Evolutionary conservation across 2,113 vertebrate genomes (phyloP), one percentile per base, ranked within the genome.

Genomic region (Varanus komodoensis): DNA sequence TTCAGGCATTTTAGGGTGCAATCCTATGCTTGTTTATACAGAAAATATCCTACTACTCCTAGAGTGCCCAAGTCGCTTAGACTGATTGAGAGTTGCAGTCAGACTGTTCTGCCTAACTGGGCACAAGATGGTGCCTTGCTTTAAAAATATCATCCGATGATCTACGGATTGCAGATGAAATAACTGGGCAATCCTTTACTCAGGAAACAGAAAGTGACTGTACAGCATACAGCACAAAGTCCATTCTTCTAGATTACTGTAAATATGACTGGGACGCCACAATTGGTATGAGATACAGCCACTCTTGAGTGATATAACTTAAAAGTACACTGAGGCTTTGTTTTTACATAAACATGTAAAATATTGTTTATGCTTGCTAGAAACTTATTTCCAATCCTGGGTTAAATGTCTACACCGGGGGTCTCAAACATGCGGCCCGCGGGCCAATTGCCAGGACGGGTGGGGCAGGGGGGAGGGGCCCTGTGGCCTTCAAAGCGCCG

Each of bases 71-170:
- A 61, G 14, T 15, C 14, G 15, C 15, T 5, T 64, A 64, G 17
- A 64, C 61, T 64, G 61, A 19, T 15, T 19, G 61, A 19, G 61
- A 64, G 61, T 64, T 64, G 19, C 21, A 64, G 61, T 44, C 38
- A 44, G 61, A 64, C 61, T 64, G 17, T 64, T 64, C 61, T 64
- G 61, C 4, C 61, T 64, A 64, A 64, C 17, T 19, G 21, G 3
- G 61, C 1, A 64, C 21, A 19, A 19, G 61, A 64, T 21, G 17
- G 61, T 21, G 61, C 61, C 77, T 87, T 21, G 75, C 84, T 77
- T 61, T 27, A 48, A 17, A 80, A 87, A 87, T 80, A 75, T 87
- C 81, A 75, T 79, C 91, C 81, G 87, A 90, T 93, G 91, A 94
- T 84, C 79, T 84, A 88, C 1, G 0, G 52, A 90, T 91, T 79